These are phyloP conservation scores for Agapornis roseicollis DNA, from an alignment of 2,113 vertebrate species.

Conservation along the genomic window DNA sequence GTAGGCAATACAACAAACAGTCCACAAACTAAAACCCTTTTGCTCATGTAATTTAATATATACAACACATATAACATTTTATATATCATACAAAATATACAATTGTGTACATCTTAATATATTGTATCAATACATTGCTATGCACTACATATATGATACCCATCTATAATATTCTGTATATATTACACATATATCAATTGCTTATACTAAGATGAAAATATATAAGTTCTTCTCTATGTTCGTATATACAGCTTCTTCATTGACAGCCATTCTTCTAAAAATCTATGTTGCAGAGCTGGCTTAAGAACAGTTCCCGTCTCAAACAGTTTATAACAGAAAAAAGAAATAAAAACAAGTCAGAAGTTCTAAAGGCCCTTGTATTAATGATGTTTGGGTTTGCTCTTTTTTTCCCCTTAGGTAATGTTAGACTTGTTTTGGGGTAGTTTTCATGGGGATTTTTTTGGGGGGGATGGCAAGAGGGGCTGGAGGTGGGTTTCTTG, in stretches of 20 bases:
- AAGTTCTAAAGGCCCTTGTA: not conserved
- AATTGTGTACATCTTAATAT: too few relatives aligned
- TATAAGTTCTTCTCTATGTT: accelerated
- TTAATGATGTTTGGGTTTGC: not conserved
- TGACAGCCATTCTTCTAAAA: not conserved
- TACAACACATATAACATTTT: not conserved
- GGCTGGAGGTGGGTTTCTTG: not conserved
- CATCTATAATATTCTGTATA: not conserved
- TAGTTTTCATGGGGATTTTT: not conserved
- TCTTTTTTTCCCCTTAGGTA: not conserved
- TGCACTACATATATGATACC: not conserved
- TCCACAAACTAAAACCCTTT: not conserved
- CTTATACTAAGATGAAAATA: not conserved
- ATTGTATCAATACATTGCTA: not conserved
- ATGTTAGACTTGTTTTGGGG: not conserved
- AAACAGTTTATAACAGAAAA: not conserved
- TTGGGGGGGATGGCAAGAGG: too few relatives aligned
- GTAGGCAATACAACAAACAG: not conserved
- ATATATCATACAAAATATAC: too few relatives aligned
- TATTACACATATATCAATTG: not conserved
- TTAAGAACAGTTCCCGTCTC: not conserved
- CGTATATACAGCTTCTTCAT: not conserved
- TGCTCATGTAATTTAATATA: not conserved
- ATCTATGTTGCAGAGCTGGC: not conserved
- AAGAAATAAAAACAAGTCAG: not conserved